Percentiles rank a stretch among this genome's conserved stretches.
Conservation (phyloP, 2,888 invertebrate genomes). For the Pegoplata infirma region DNA sequence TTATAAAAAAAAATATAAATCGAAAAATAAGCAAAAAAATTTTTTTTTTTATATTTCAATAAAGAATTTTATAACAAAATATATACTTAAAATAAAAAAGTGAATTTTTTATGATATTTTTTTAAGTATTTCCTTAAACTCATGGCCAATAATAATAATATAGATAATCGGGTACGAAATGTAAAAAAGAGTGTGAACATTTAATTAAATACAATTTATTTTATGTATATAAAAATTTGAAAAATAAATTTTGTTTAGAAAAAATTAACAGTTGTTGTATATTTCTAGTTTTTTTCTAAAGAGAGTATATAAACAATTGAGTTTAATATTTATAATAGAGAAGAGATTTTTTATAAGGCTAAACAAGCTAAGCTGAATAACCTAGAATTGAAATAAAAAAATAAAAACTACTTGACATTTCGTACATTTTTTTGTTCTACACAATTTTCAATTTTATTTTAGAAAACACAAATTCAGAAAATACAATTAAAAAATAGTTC, state of each 20-base stretch:
- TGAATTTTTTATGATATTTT: not conserved
- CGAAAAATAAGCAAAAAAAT: conserved; percentile 14
- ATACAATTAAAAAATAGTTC: no score
- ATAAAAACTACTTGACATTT: conserved; percentile 22
- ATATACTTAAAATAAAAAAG: conserved; percentile 45
- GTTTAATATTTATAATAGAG: conserved; percentile 9
- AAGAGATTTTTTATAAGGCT: conserved; percentile 10
- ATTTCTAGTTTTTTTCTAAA: conserved; percentile 22
- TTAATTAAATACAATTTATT: not conserved
- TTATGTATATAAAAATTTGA: conserved; percentile 9
- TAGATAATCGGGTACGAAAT: conserved; percentile 46
- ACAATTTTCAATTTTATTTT: no score
- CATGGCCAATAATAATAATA: conserved; percentile 33
- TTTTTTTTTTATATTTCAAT: conserved; percentile 33
- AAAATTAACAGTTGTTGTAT: conserved; percentile 20
- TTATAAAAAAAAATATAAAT: conserved; percentile 5
- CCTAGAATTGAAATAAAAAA: not conserved
- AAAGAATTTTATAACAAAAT: conserved; percentile 49
- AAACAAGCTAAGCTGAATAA: conserved; percentile 1
- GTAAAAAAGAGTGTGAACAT: not conserved
- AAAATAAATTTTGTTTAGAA: conserved; percentile 20
- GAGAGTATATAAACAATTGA: conserved; percentile 38
- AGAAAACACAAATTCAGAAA: no score
- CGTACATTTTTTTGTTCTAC: conserved; percentile 23
- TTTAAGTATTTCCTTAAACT: conserved; percentile 41